Evolutionary conservation across 2,113 vertebrate species (phyloP), one percentile per base, ranked within the genome.

Genomic region (Daphoenositta chrysoptera): DNA sequence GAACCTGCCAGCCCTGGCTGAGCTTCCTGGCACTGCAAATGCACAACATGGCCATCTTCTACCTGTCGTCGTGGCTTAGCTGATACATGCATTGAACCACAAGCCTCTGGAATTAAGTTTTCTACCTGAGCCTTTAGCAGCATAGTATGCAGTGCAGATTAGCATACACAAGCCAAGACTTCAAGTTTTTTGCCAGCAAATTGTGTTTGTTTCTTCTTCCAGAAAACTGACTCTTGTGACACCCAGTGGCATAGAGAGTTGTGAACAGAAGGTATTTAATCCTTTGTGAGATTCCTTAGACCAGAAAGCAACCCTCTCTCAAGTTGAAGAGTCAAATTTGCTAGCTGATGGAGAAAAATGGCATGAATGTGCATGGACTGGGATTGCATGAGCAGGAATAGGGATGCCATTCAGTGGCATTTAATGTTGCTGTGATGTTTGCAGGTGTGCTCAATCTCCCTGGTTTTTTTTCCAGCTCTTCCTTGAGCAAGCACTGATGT

Each of bases 61-160:
- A 13, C 47, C 35, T 11, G 69, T 28, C 15, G 0, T 1, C 5
- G 37, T 35, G 48, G 58, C 53, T 44, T 26, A 56, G 47, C 39
- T 73, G 76, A 28, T 50, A 5, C 0, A 0, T 5, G 6, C 2
- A 3, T 31, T 30, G 69, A 44, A 40, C 56, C 65, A 37, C 35
- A 35, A 63, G 11, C 48, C 53, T 37, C 57, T 90, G 88, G 19
- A 85, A 37, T 68, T 4, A 70, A n/a, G n/a, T 45, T 75, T 79
- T 57, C 47, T 70, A 14, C 35, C 30, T 42, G 50, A 82, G 42
- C 61, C 57, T 86, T 58, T 24, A 42, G 54, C 5, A 7, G 23
- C 1, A 0, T 7, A 42, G 23, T 15, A 9, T 40, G 35, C 51
- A 37, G 22, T 22, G n/a, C 31, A 44, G 48, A 28, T 82, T 17